phyloP scores from a whole-genome alignment of 2,797 vertebrate species.

The Anabas testudineus region DNA sequence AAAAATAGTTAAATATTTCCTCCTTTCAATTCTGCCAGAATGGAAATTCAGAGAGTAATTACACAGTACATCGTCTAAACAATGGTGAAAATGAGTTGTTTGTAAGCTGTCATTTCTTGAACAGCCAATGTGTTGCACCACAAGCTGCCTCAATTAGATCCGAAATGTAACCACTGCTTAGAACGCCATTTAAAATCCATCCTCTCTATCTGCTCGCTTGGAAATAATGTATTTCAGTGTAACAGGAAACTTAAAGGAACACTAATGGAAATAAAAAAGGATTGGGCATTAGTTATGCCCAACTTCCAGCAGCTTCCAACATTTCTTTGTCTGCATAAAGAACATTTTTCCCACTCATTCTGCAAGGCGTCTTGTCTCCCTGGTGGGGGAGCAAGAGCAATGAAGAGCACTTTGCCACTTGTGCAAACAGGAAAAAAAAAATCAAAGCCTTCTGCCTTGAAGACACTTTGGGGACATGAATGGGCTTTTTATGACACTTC shows the following conservation, averaged over 20 bases:
- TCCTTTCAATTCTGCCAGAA: slow-evolving; percentile 20
- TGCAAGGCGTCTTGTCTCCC: slow-evolving; percentile 48
- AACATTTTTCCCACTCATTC: slow-evolving; percentile 47
- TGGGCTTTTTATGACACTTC: slow-evolving; percentile 79
- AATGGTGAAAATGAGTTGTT: slow-evolving; percentile 63
- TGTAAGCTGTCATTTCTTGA: slow-evolving; percentile 52
- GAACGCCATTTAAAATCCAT: slow-evolving; percentile 63
- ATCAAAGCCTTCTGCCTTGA: slow-evolving; percentile 65
- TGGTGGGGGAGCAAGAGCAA: slow-evolving; percentile 63
- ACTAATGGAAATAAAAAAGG: slow-evolving; percentile 54
- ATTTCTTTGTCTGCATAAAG: slow-evolving; percentile 66
- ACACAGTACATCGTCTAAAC: slow-evolving; percentile 55
- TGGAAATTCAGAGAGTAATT: slow-evolving; percentile 48
- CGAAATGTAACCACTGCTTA: slow-evolving; percentile 61
- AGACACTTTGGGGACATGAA: slow-evolving; percentile 75
- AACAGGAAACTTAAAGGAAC: slow-evolving; percentile 56
- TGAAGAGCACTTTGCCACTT: slow-evolving; percentile 58
- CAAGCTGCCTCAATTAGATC: slow-evolving; percentile 58
- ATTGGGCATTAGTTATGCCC: slow-evolving; percentile 66
- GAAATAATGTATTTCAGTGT: slow-evolving; percentile 53
- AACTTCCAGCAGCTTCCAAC: slow-evolving; percentile 56
- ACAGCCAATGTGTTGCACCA: slow-evolving; percentile 38
- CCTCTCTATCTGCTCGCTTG: slow-evolving; percentile 12
- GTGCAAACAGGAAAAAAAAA: slow-evolving; percentile 48
- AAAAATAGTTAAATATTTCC: neutral